These are phyloP conservation scores for Acanthopleura granulata DNA, from an alignment of 2,888 invertebrate species.

Conservation along the genomic window DNA sequence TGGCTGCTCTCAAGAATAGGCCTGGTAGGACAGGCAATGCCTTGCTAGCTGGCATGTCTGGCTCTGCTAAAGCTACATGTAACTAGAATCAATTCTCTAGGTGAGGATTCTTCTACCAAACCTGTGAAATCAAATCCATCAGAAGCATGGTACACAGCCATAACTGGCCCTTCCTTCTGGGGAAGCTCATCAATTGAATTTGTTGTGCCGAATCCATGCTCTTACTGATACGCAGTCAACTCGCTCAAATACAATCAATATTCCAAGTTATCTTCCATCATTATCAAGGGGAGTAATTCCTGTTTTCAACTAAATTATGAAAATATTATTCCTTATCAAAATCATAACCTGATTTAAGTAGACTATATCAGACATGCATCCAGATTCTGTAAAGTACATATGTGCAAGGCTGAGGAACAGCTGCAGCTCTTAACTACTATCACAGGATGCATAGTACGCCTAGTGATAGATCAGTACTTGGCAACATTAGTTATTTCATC, in stretches of 20 bases:
- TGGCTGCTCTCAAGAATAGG: no score
- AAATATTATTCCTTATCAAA: background rate
- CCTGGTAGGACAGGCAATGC: no score
- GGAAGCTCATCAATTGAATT: constrained; percentile 18
- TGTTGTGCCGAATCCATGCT: constrained; percentile 14
- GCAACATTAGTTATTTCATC: no score
- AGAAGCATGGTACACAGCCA: constrained; percentile 17
- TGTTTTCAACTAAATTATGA: background rate
- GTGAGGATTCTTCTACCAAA: constrained; percentile 3
- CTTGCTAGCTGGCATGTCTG: no score
- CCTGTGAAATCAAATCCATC: constrained; percentile 20
- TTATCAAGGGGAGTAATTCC: constrained; percentile 17
- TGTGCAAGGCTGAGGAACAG: no score
- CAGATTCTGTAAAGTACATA: no score
- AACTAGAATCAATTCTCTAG: constrained; percentile 11
- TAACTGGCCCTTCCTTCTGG: constrained; percentile 17
- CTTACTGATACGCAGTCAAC: constrained; percentile 1
- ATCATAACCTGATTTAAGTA: no score
- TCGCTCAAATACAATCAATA: constrained; percentile 11
- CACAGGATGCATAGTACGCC: no score
- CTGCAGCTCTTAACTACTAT: no score
- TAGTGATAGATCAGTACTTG: no score
- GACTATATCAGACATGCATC: no score
- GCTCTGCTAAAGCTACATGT: background rate
- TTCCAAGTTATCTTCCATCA: background rate